Percentiles rank a stretch among this genome's conserved stretches.
phyloP scores from a whole-genome alignment of 2,888 invertebrate species.

The Prenolepis imparis region DNA sequence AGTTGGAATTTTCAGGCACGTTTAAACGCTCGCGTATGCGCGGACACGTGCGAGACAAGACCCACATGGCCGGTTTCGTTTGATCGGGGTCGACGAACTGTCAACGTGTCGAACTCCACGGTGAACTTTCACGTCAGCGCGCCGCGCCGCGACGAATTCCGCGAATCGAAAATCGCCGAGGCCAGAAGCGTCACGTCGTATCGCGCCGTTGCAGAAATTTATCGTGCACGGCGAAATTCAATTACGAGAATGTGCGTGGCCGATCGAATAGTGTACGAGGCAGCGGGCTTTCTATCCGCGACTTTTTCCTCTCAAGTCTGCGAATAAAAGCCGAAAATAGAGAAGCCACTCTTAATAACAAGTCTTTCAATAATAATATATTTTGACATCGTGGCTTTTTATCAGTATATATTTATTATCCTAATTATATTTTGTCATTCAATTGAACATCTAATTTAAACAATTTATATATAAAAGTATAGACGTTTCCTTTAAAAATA shows the following conservation, averaged over 20 bases:
- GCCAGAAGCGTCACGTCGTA: constrained; percentile 6
- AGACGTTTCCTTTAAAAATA: not conserved
- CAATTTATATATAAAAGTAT: not conserved
- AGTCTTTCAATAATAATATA: not conserved
- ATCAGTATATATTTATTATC: not conserved
- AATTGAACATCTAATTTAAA: not conserved
- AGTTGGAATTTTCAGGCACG: constrained; percentile 48
- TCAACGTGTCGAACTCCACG: constrained; percentile 72
- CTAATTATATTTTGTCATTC: not conserved
- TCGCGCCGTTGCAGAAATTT: constrained; percentile 60
- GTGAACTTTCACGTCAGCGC: constrained; percentile 78
- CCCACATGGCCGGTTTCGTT: constrained; percentile 71
- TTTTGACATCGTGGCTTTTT: not conserved
- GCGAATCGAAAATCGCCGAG: constrained; percentile 72
- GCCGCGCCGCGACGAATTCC: constrained; percentile 69
- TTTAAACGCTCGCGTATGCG: constrained; percentile 22
- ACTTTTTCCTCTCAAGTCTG: constrained; percentile 22
- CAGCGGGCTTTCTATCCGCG: constrained; percentile 52
- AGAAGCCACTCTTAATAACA: not conserved
- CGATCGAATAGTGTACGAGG: constrained; percentile 38
- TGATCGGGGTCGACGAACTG: constrained; percentile 75
- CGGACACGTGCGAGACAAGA: constrained; percentile 43
- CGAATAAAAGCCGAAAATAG: not conserved
- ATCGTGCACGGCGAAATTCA: constrained; percentile 64
- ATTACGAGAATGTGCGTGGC: constrained; percentile 52